A percentile compares a stretch with the other conserved stretches of the same genome.
phyloP scores from a whole-genome alignment of 2,888 invertebrate genomes.

The Antheraea assamensis region DNA sequence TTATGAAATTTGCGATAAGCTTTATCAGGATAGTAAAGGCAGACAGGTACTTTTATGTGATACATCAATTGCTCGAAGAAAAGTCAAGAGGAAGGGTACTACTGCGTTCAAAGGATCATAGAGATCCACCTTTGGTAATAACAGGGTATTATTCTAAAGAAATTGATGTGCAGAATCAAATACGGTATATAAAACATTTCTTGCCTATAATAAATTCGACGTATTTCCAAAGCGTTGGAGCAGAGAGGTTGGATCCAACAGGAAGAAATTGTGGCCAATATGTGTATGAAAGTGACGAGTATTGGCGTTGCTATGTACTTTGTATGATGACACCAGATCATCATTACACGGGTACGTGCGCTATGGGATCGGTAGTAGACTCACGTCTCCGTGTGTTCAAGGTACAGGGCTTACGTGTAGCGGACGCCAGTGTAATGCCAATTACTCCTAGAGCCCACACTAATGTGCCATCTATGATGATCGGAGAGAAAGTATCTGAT shows the following conservation, averaged over 20 bases:
- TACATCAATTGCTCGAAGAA: not conserved
- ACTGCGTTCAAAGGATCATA: not conserved
- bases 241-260: constrained; percentile 16
- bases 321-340: constrained; percentile 38
- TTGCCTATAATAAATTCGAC: constrained; percentile 9
- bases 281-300: constrained; percentile 34
- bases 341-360: constrained; percentile 44
- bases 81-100: constrained; percentile 15
- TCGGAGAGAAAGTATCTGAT: constrained; percentile 48
- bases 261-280: constrained; percentile 32
- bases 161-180: not conserved
- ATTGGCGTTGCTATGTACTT: constrained; percentile 45
- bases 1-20: constrained; percentile 1
- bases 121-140: constrained; percentile 5
- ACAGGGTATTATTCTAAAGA: constrained; percentile 3
- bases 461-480: constrained; percentile 40
- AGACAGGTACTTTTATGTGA: not conserved
- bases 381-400: constrained; percentile 38
- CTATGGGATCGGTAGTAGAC: constrained; percentile 48
- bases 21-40: constrained; percentile 3
- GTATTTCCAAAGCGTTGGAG: constrained; percentile 9
- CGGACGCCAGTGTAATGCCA: constrained; percentile 44
- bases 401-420: constrained; percentile 36
- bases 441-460: constrained; percentile 37
- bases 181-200: constrained; percentile 18